These are phyloP conservation scores for Harpagifer antarcticus DNA, from an alignment of 2,797 vertebrate genomes.

Conservation along the genomic window DNA sequence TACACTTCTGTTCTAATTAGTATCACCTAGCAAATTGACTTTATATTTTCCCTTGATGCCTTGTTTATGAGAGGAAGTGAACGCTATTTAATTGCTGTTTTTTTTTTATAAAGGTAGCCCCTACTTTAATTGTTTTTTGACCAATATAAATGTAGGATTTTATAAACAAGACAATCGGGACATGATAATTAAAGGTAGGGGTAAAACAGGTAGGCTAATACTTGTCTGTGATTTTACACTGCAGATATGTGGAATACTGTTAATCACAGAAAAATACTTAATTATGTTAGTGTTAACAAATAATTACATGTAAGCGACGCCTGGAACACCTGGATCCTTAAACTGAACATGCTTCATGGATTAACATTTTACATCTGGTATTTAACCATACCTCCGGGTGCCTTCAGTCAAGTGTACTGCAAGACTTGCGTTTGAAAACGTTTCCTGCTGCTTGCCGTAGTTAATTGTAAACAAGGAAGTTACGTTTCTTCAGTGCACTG, in stretches of 20 bases:
- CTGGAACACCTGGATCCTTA: neutral
- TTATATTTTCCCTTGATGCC: neutral
- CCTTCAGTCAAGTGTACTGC: neutral
- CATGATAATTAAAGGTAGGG: neutral
- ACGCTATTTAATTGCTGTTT: neutral
- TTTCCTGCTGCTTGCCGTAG: conserved; percentile 70
- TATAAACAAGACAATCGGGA: too few species aligned
- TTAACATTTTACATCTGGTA: too few species aligned
- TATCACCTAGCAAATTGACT: neutral
- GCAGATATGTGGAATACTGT: neutral
- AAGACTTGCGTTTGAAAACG: neutral
- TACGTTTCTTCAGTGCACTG: rapidly evolving
- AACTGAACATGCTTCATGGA: neutral
- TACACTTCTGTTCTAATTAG: too few species aligned
- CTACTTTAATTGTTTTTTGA: neutral
- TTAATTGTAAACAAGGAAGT: conserved; percentile 74
- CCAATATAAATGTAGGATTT: neutral
- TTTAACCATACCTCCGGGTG: too few species aligned
- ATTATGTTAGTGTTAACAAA: too few species aligned
- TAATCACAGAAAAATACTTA: too few species aligned
- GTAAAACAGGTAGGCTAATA: neutral
- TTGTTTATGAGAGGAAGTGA: neutral
- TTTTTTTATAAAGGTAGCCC: neutral
- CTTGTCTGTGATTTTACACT: too few species aligned
- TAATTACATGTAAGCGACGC: too few species aligned